Evolutionary conservation across 2,797 vertebrate species (phyloP), one percentile per base, ranked within the genome.

Genomic region (Bryconaethiops microstoma): DNA sequence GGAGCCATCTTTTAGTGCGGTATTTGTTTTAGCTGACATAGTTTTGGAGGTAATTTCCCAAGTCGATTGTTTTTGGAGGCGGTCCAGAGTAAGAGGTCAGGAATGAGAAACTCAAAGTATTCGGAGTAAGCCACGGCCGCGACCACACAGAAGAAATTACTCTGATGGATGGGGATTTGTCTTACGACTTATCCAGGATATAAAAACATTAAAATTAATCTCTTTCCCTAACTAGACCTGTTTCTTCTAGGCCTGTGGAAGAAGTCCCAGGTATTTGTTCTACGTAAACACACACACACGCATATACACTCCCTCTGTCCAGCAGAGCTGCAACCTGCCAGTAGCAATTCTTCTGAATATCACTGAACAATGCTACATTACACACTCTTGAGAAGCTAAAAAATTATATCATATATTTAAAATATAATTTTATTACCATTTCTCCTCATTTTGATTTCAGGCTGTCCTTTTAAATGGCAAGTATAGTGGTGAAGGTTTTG

Each of bases 41-140:
- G 75, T 81, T 86, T 83, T 77, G 76, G 84, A 80, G 83, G 79
- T 87, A 86, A 87, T 87, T 86, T 86, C 82, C 83, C 81, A 80
- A 86, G 85, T 57, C 76, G 83, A 83, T 87, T 87, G 84, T 77
- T 87, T 79, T 87, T 87, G 86, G 84, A 86, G 23, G 29, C 50
- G 5, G 71, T 80, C 84, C 86, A 87, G 81, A 52, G 12, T 50
- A 35, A 83, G 67, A 78, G 79, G 83, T 81, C 79, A 81, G 60
- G 77, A 82, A 82, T 42, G 76, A 83, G 72, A 70, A 76, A 81
- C 77, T 82, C 19, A 48, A 48, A 48, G 63, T 8, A 72, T 64
- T 82, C 25, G 29, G 78, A 84, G 78, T 76, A 60, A 82, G 63
- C 75, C 78, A 76, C 16, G 65, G 55, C 74, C 78, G 62, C 40